Evolutionary conservation across 35 echinoderm and acorn worm genomes (phyloP), one percentile per base, ranked within the genome.

Genomic region (Lytechinus variegatus): DNA sequence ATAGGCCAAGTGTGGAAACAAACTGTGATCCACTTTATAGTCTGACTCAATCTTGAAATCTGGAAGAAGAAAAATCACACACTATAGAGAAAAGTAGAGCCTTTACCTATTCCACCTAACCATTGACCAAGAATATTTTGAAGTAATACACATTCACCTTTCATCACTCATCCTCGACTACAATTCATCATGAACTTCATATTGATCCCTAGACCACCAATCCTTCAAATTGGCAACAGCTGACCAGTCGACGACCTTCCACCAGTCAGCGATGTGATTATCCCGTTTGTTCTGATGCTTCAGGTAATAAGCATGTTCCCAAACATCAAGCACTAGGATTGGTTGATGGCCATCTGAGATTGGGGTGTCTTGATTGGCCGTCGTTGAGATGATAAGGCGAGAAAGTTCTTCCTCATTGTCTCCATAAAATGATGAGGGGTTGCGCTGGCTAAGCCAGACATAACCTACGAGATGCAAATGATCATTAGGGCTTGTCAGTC

Each of bases 281-380:
- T 52, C 91, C 28, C 97, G 27, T 24, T 28, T 92, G 8, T 96
- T 79, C 58, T 98, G 96, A 33, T 98, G 97, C 71, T 98, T 98
- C 71, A 98, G 87, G 87, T 98, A 98, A 58, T 96, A 98, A 29
- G 96, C 97, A 93, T 98, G 97, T 92, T 98, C 97, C 97, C 97
- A 98, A 19, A 98, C 96, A 93, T 98, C 97, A 8, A 98, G 86
- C 5, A 89, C 94, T 5, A 98, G 97, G 87, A 98, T 98, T 66
- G 97, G 97, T 9, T 96, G 92, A 16, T 95, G 95, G 27, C 92
- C 96, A n/a, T 98, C 95, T 16, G 91, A 86, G 14, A 97, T 94
- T 54, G 96, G 97, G 13, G 96, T 94, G 9, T 98, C 96, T 86
- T 98, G 97, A 86, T 98, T 98, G 61, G 92, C 87, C 90, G 97